Evolutionary conservation across 2,888 invertebrate species (phyloP).

Genomic region (Melanostoma mellinum): DNA sequence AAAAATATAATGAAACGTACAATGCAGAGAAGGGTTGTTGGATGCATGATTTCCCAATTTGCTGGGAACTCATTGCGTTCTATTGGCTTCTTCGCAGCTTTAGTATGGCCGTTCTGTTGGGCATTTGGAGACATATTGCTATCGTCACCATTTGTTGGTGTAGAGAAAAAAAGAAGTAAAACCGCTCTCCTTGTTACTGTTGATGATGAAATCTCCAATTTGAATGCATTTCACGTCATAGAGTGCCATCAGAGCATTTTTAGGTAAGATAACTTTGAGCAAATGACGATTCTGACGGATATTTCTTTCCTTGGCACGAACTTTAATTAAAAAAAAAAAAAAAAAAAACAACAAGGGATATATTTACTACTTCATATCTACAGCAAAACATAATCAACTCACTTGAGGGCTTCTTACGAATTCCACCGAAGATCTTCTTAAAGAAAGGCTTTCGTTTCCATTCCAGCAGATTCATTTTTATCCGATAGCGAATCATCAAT

Average conservation of each 20-base stretch:
- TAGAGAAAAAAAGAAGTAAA: slow-evolving; percentile 81
- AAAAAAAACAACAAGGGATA: no score
- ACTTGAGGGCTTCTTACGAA: slow-evolving; percentile 81
- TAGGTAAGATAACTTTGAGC: slow-evolving; percentile 89
- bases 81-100: slow-evolving; percentile 81
- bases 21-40: slow-evolving; percentile 87
- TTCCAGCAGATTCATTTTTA: slow-evolving; percentile 37
- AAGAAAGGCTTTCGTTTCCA: slow-evolving; percentile 75
- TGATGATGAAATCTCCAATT: slow-evolving; percentile 79
- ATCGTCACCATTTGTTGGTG: slow-evolving; percentile 77
- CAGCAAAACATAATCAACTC: slow-evolving; percentile 19
- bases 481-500: not conserved
- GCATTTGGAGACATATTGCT: slow-evolving; percentile 43
- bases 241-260: slow-evolving; percentile 93
- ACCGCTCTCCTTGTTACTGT: slow-evolving; percentile 77
- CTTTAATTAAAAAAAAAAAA: slow-evolving; percentile 69
- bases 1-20: slow-evolving; percentile 75
- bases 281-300: slow-evolving; percentile 89
- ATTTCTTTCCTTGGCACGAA: slow-evolving; percentile 82
- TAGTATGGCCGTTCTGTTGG: slow-evolving; percentile 67
- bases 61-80: slow-evolving; percentile 84
- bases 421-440: slow-evolving; percentile 79
- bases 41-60: slow-evolving; percentile 88
- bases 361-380: not conserved
- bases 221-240: slow-evolving; percentile 87